Evolutionary conservation across 1,140 invertebrate genomes (phyloP).

Genomic region (Asobara japonica): DNA sequence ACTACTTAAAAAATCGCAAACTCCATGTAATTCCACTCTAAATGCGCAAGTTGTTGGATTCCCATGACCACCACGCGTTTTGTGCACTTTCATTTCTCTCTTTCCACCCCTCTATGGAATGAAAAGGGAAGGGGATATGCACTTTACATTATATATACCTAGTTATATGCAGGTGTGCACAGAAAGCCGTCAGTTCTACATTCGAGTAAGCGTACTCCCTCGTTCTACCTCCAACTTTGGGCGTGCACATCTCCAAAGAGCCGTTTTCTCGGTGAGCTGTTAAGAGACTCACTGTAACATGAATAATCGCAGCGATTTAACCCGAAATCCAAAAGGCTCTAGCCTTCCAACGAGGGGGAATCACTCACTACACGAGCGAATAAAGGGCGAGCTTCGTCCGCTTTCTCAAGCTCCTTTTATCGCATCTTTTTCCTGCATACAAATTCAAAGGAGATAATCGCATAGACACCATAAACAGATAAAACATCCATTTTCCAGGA

Average conservation of each 20-base stretch:
- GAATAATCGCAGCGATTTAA: slow-evolving; percentile 12
- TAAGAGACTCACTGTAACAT: slow-evolving; percentile 11
- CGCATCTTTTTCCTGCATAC: not conserved
- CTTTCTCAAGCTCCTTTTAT: not conserved
- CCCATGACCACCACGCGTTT: not conserved
- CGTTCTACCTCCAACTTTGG: not conserved
- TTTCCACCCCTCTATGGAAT: not conserved
- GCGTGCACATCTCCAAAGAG: not conserved
- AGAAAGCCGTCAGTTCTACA: not conserved
- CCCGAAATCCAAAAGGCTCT: slow-evolving; percentile 8
- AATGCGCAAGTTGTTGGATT: slow-evolving; percentile 8
- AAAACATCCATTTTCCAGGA: not conserved
- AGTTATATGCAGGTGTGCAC: not conserved
- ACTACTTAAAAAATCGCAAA: not conserved
- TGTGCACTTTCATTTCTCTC: not conserved
- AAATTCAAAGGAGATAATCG: not conserved
- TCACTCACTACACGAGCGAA: not conserved
- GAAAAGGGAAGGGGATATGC: not conserved
- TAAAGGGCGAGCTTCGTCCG: not conserved
- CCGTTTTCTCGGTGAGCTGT: not conserved
- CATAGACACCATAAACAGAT: slow-evolving; percentile 10
- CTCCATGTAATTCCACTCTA: not conserved
- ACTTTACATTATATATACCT: not conserved
- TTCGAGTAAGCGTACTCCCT: not conserved
- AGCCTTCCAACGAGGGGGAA: not conserved